Evolutionary conservation across 2,113 vertebrate genomes (phyloP).

Genomic region (Nymphicus hollandicus): DNA sequence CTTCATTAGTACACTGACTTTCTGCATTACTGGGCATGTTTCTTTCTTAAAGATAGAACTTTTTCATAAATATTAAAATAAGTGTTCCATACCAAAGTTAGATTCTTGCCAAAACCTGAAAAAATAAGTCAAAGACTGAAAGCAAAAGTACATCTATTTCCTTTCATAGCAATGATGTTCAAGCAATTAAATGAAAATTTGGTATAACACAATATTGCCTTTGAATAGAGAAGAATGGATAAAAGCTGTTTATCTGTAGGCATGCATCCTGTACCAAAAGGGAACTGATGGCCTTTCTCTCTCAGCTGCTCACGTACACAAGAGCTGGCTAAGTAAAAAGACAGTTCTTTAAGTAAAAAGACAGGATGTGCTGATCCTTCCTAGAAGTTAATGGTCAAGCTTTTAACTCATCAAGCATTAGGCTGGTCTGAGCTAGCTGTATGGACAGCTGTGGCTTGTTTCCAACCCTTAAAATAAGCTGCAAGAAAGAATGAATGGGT

Average conservation of each 20-base stretch:
- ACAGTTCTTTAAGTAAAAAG: neutral
- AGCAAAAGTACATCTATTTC: neutral
- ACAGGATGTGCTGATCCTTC: neutral
- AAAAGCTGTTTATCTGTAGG: neutral
- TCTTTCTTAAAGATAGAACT: neutral
- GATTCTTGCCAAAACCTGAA: neutral
- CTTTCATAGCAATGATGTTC: neutral
- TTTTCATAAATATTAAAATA: constrained; percentile 1
- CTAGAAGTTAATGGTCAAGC: neutral
- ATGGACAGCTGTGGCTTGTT: neutral
- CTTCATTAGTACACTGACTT: neutral
- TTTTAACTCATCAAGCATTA: neutral
- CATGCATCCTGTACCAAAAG: neutral
- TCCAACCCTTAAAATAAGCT: constrained; percentile 18
- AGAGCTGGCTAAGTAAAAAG: neutral
- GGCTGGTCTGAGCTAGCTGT: neutral
- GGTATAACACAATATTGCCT: neutral
- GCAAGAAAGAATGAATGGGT: neutral
- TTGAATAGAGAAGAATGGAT: neutral
- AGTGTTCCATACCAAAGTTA: neutral
- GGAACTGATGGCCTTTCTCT: neutral
- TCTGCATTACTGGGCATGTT: neutral
- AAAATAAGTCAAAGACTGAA: neutral
- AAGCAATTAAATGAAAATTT: neutral
- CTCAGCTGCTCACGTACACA: neutral